A percentile compares a stretch with the other conserved stretches of the same genome.
These are phyloP conservation scores for Poliocrania exsul DNA, from an alignment of 2,797 vertebrate genomes.

Conservation along the genomic window DNA sequence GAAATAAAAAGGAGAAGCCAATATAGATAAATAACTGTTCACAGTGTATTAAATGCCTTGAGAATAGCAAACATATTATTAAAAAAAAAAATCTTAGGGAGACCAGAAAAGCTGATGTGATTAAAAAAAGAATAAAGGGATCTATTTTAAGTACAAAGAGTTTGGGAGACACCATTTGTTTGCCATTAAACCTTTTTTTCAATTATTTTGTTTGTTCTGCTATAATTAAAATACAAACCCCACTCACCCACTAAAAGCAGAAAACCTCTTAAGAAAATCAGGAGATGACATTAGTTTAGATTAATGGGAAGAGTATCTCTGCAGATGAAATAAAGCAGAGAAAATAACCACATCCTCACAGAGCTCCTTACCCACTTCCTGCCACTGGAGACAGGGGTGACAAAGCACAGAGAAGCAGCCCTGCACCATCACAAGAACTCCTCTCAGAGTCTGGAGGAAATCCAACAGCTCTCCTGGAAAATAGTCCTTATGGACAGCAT, in stretches of 20 bases:
- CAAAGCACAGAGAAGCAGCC: neutral
- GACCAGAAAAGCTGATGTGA: neutral
- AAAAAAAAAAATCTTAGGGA: neutral
- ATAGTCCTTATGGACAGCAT: rapidly evolving
- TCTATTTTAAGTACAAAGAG: neutral
- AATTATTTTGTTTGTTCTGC: neutral
- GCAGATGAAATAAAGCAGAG: neutral
- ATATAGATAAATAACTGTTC: neutral
- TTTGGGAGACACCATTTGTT: neutral
- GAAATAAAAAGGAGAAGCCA: neutral
- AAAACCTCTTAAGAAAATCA: neutral
- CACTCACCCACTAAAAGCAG: neutral
- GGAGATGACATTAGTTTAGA: neutral
- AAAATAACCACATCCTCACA: neutral
- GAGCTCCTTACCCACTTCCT: neutral
- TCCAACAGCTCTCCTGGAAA: neutral
- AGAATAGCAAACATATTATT: neutral
- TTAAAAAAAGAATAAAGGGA: neutral
- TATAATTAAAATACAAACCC: neutral
- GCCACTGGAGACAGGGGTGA: neutral
- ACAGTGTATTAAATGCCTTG: neutral
- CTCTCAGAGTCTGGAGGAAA: neutral
- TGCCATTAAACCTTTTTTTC: neutral
- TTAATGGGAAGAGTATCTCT: neutral
- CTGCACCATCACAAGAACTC: neutral